A percentile compares a stretch with the other conserved stretches of the same genome.
phyloP scores from a whole-genome alignment of 2,888 invertebrate genomes.

The Lasius platythorax region DNA sequence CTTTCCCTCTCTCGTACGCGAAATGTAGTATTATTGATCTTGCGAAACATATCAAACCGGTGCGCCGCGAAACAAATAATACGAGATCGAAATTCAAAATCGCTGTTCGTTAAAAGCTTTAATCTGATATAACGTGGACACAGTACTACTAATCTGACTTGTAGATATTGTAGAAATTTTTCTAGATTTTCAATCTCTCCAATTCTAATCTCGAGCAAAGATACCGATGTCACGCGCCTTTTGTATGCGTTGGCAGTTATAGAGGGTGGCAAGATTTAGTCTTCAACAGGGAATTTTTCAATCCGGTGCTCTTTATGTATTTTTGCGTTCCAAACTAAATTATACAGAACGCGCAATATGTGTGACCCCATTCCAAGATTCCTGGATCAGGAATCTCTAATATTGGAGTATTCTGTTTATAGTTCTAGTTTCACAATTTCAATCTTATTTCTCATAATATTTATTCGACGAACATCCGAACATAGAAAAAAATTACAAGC shows the following conservation, averaged over 20 bases:
- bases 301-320: slow-evolving; percentile 2
- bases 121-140: neutral
- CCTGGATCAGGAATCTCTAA: neutral
- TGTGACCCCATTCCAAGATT: slow-evolving; percentile 3
- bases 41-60: neutral
- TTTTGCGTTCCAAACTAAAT: slow-evolving; percentile 26
- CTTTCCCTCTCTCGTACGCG: neutral
- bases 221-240: slow-evolving; percentile 42
- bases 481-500: neutral
- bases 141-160: neutral
- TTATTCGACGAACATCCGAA: neutral
- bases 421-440: slow-evolving; percentile 3
- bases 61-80: slow-evolving; percentile 20
- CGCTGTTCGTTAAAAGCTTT: neutral
- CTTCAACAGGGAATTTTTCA: slow-evolving; percentile 15
- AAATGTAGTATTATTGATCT: slow-evolving; percentile 16
- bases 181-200: slow-evolving; percentile 43
- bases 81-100: slow-evolving; percentile 19
- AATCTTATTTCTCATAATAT: neutral
- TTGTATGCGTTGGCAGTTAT: neutral
- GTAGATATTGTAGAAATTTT: slow-evolving; percentile 17
- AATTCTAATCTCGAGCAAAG: slow-evolving; percentile 40
- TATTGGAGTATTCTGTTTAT: slow-evolving; percentile 14
- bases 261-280: slow-evolving; percentile 10
- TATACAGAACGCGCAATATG: slow-evolving; percentile 16